Evolutionary conservation across 2,797 vertebrate species (phyloP).

Genomic region (Microhierax caerulescens): DNA sequence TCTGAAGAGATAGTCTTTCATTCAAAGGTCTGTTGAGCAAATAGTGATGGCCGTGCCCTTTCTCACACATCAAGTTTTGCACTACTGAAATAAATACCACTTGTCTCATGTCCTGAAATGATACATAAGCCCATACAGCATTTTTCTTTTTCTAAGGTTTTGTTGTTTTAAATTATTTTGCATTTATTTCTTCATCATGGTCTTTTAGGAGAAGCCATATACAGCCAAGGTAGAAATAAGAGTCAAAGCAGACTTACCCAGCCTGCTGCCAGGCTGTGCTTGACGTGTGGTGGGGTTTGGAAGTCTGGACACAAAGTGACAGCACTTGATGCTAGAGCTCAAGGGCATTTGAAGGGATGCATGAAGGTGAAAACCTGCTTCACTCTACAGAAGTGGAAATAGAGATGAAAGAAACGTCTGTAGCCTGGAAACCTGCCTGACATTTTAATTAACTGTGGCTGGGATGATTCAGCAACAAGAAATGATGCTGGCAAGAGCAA

Average conservation of each 20-base stretch:
- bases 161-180: not conserved
- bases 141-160: not conserved
- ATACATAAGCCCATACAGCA: not conserved
- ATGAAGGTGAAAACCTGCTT: not conserved
- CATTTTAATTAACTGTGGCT: not conserved
- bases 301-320: not conserved
- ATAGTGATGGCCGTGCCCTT: not conserved
- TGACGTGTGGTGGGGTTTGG: not conserved
- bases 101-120: not conserved
- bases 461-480: not conserved
- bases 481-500: not conserved
- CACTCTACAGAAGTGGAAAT: not conserved
- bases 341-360: not conserved
- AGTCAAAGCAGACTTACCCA: not conserved
- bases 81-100: not conserved
- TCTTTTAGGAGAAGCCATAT: not conserved
- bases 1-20: not conserved
- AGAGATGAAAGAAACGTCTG: not conserved
- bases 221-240: not conserved
- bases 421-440: not conserved
- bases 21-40: not conserved
- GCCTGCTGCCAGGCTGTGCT: not conserved
- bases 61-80: not conserved
- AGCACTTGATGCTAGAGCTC: not conserved
- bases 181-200: not conserved